Percentiles rank a stretch among this genome's conserved stretches.
Evolutionary conservation across 2,888 invertebrate species (phyloP).

Genomic region (Thecocarcelia acutangulata): DNA sequence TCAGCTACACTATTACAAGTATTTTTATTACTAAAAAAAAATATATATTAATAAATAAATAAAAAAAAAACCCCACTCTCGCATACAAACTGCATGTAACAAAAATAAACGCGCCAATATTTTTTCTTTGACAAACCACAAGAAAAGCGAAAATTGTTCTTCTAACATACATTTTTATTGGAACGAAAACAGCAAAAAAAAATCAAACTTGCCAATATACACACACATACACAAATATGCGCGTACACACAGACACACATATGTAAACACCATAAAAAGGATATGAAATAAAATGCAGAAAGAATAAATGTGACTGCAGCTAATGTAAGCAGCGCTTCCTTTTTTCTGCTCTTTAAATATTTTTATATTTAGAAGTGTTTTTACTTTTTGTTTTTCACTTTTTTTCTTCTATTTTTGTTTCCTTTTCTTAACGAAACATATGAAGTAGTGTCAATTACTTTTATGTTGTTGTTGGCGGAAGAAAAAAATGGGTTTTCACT

Average conservation of each 20-base stretch:
- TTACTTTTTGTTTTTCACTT: neutral
- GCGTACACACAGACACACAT: neutral
- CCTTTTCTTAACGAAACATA: slow-evolving; percentile 38
- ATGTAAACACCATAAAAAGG: slow-evolving; percentile 2
- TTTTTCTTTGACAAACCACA: slow-evolving; percentile 39
- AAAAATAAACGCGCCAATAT: slow-evolving; percentile 24
- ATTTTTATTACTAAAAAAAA: neutral
- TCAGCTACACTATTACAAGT: too few relatives aligned
- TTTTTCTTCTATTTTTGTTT: neutral
- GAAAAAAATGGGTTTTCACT: neutral
- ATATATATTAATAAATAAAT: neutral
- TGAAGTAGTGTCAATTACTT: slow-evolving; percentile 58
- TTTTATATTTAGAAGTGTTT: slow-evolving; percentile 17
- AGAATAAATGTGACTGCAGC: slow-evolving; percentile 28
- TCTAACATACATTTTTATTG: slow-evolving; percentile 58
- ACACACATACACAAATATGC: neutral
- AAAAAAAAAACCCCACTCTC: neutral
- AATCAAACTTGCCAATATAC: neutral
- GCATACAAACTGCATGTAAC: slow-evolving; percentile 1
- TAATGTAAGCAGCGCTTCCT: slow-evolving; percentile 10
- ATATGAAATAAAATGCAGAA: slow-evolving; percentile 21
- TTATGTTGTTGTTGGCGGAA: slow-evolving; percentile 17
- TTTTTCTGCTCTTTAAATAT: neutral
- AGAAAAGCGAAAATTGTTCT: slow-evolving; percentile 63
- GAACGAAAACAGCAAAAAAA: slow-evolving; percentile 7